A percentile compares a stretch with the other conserved stretches of the same genome.
Evolutionary conservation across 2,888 invertebrate genomes (phyloP).

Genomic region (Machimus atricapillus): DNA sequence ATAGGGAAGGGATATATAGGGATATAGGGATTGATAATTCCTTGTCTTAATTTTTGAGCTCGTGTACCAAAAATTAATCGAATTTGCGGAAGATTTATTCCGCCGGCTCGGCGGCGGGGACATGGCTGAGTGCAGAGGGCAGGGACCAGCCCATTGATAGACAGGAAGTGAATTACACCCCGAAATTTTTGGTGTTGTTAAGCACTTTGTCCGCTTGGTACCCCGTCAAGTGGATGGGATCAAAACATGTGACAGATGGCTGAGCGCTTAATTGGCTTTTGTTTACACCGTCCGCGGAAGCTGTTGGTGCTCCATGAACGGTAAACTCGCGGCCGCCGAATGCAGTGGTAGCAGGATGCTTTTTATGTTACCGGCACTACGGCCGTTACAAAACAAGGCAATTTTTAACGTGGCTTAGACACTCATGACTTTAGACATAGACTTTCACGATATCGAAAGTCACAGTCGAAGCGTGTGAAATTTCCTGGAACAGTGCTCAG

Average conservation of each 20-base stretch:
- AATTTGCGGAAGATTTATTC: too few relatives aligned
- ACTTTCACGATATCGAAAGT: background rate
- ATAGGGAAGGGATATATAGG: too few relatives aligned
- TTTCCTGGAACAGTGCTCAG: background rate
- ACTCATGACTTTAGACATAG: background rate
- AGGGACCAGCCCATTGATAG: background rate
- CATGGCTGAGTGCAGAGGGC: background rate
- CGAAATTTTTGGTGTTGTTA: background rate
- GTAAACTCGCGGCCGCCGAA: background rate
- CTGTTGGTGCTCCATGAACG: background rate
- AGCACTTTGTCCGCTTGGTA: background rate
- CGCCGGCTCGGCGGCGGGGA: too few relatives aligned
- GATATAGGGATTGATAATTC: too few relatives aligned
- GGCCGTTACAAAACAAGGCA: background rate
- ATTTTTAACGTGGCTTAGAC: background rate
- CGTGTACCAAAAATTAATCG: too few relatives aligned
- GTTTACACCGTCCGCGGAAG: background rate
- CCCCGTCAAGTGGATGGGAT: background rate
- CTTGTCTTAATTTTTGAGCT: too few relatives aligned
- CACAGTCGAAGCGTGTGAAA: background rate
- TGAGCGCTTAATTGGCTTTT: background rate
- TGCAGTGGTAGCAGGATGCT: background rate
- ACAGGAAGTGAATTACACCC: background rate
- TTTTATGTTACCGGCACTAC: background rate
- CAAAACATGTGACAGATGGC: constrained; percentile 18